A percentile compares a stretch with the other conserved stretches of the same genome.
These are phyloP conservation scores for Nesidiocoris tenuis DNA, from an alignment of 2,888 invertebrate genomes.

Conservation along the genomic window DNA sequence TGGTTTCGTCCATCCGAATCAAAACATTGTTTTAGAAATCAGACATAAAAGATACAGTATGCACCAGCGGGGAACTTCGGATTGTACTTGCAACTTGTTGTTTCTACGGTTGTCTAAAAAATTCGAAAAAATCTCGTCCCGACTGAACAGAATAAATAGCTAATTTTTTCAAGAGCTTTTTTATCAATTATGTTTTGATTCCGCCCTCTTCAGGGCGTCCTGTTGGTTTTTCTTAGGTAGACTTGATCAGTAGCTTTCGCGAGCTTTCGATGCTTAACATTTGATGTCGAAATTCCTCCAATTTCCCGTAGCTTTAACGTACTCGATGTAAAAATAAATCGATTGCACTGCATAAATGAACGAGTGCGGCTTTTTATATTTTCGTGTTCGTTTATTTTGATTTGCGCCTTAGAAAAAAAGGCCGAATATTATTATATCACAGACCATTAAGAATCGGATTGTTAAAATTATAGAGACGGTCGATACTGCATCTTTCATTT, in stretches of 20 bases:
- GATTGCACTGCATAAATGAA: slow-evolving; percentile 36
- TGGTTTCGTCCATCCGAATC: too few species aligned
- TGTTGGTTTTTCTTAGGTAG: not conserved
- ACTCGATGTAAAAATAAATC: slow-evolving; percentile 38
- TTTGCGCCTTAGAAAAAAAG: slow-evolving; percentile 29
- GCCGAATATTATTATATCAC: slow-evolving; percentile 41
- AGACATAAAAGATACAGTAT: slow-evolving; percentile 47
- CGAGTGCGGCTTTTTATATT: slow-evolving; percentile 42
- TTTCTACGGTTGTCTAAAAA: too few species aligned
- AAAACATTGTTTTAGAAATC: not conserved
- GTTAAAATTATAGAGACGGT: slow-evolving; percentile 25
- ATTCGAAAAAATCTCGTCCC: too few species aligned
- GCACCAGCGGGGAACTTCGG: slow-evolving; percentile 20
- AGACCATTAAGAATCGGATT: slow-evolving; percentile 35
- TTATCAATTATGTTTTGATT: too few species aligned
- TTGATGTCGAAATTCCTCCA: slow-evolving; percentile 9
- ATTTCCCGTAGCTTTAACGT: not conserved
- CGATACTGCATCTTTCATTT: slow-evolving; percentile 48
- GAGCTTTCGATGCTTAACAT: slow-evolving; percentile 42
- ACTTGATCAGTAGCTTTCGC: slow-evolving; percentile 40
- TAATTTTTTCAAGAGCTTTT: too few species aligned
- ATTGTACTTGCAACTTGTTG: slow-evolving; percentile 9
- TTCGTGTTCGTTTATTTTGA: not conserved
- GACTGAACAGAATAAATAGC: too few species aligned
- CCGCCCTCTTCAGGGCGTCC: slow-evolving; percentile 7